Percentiles rank a stretch among this genome's conserved stretches.
Conservation (phyloP, 2,888 invertebrate genomes). For the Carpatolechia fugitivella region DNA sequence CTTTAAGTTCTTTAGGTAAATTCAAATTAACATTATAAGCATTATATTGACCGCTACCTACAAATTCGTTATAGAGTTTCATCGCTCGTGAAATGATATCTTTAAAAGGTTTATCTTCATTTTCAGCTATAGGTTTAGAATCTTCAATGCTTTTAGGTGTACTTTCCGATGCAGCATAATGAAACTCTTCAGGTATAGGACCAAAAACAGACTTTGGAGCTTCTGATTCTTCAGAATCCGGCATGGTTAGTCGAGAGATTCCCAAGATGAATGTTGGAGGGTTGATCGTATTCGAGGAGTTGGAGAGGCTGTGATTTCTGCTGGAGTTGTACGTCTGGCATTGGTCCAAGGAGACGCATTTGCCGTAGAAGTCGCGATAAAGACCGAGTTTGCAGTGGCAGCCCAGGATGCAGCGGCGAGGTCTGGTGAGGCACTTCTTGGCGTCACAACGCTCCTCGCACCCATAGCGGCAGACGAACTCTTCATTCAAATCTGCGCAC, state of each 20-base stretch:
- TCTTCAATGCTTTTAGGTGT: neutral
- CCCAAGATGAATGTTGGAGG: neutral
- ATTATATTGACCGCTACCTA: neutral
- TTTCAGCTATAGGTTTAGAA: neutral
- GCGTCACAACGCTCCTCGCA: conserved; percentile 48
- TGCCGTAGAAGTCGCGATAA: conserved; percentile 35
- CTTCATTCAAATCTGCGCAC: conserved; percentile 47
- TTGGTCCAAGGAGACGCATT: conserved; percentile 31
- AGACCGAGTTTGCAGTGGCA: conserved; percentile 52
- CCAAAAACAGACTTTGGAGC: conserved; percentile 4
- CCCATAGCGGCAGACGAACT: conserved; percentile 54
- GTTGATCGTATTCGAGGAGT: neutral
- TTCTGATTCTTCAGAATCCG: neutral
- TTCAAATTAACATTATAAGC: neutral
- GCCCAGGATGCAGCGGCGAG: conserved; percentile 46
- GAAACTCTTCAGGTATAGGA: neutral
- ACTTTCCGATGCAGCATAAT: neutral
- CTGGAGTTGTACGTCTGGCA: conserved; percentile 19
- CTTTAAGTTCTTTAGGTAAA: neutral
- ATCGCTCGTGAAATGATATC: neutral
- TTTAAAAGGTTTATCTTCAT: neutral
- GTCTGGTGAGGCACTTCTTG: conserved; percentile 29
- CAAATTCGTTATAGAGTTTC: neutral
- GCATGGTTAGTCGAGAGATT: neutral
- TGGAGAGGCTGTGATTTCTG: neutral